Base-by-base conservation (phyloP, 1,140 invertebrate species). In the Drosophila chauvacae region DNA sequence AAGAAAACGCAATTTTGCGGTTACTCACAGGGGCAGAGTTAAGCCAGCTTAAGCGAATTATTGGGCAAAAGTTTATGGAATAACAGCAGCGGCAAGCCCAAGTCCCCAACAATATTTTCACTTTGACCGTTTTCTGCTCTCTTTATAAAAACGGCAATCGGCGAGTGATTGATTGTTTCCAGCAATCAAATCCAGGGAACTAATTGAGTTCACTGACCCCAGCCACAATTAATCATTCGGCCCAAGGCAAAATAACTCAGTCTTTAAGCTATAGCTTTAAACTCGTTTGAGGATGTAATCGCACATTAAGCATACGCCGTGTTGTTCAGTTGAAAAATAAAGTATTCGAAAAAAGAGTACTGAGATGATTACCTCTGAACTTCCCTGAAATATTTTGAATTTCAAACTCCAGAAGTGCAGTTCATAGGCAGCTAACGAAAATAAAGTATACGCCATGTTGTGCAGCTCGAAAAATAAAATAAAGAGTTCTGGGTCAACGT, bases 141-240 rank as follows among this genome's bases (percentile, higher is more conserved):
- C 18, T 16, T 7, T 16, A 10, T 20, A 37, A 33, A 35, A 37
- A 26, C 63, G 14, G 30, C n/a, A 44, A 23, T 35, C n/a, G 30
- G 30, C 4, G 2, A 55, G 20, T 72, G 66, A 72, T 71, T 71
- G 69, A 71, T 58, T 60, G 66, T 60, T 50, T 41, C 13, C 23
- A 37, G 16, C 30, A 50, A 73, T 60, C 53, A 39, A 60, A 51
- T 30, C 35, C 70, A 60, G 70, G 35, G 53, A 59, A 51, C 70
- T 73, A 73, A 73, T 72, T 72, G 45, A 73, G 70, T 73, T 72
- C 14, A 50, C 45, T 72, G 39, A 51, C 66, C 55, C 30, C 30
- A 18, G 55, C 0, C 7, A 33, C 35, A 59, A 73, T 73, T 57
- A 73, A 73, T 73, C 68, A 72, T 60, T 1, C 23, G 6, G 30